Percentiles rank a stretch among this genome's conserved stretches.
These are phyloP conservation scores for Acanthis flammea DNA, from an alignment of 2,797 vertebrate species.

Conservation along the genomic window DNA sequence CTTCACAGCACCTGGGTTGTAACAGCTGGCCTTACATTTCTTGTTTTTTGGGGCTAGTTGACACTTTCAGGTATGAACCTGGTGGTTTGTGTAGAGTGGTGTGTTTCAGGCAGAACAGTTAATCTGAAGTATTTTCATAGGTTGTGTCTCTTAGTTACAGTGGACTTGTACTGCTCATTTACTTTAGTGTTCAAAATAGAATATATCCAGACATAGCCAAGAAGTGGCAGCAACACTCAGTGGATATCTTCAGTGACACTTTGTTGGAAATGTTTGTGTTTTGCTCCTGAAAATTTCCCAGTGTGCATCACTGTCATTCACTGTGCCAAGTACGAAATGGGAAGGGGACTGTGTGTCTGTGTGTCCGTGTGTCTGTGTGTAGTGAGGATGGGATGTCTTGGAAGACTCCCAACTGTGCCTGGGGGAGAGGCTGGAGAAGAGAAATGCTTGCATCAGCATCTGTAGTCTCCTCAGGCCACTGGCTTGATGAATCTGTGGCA, in stretches of 20 bases:
- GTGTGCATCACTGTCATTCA: not conserved
- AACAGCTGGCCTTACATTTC: not conserved
- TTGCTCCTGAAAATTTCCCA: not conserved
- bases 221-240: not conserved
- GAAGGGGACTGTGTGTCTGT: not conserved
- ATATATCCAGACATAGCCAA: not conserved
- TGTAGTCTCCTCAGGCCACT: not conserved
- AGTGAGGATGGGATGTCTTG: not conserved
- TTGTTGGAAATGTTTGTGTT: not conserved
- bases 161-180: not conserved
- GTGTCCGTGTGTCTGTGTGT: not conserved
- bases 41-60: not conserved
- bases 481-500: not conserved
- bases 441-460: not conserved
- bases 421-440: not conserved
- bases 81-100: not conserved
- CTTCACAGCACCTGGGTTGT: not conserved
- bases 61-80: not conserved
- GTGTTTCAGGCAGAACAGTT: not conserved
- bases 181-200: not conserved
- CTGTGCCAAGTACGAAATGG: not conserved
- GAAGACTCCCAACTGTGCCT: rapidly evolving
- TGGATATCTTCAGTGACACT: not conserved
- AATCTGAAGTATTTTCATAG: not conserved
- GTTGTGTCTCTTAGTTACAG: not conserved